Percentiles rank a stretch among this genome's conserved stretches.
These are phyloP conservation scores for Pandemis cinnamomeana DNA, from an alignment of 2,888 invertebrate species.

Conservation along the genomic window DNA sequence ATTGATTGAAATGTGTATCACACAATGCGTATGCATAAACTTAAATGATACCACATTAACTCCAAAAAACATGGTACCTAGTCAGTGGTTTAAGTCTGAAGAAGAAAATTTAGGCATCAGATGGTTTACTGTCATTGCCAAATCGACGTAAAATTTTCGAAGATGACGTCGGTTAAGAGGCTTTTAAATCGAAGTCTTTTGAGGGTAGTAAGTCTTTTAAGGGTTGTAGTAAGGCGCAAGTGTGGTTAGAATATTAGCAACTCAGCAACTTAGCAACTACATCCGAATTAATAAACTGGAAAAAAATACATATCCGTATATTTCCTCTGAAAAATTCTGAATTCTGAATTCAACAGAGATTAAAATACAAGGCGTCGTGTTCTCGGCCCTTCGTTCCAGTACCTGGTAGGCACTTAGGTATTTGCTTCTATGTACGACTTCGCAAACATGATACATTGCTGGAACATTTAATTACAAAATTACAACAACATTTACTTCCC, in stretches of 20 bases:
- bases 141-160: background rate
- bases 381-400: background rate
- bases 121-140: background rate
- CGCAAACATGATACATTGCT: slow-evolving; percentile 2
- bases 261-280: too few species aligned
- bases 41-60: too few species aligned
- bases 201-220: too few species aligned
- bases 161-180: background rate
- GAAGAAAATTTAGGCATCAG: too few species aligned
- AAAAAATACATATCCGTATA: background rate
- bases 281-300: too few species aligned
- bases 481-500: background rate
- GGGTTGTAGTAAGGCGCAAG: background rate
- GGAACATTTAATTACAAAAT: background rate
- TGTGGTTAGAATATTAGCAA: background rate
- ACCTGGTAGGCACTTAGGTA: background rate
- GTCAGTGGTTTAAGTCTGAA: too few species aligned
- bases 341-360: background rate
- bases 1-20: too few species aligned
- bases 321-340: background rate
- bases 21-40: too few species aligned
- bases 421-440: background rate
- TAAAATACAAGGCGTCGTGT: background rate
- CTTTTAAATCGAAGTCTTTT: background rate
- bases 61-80: too few species aligned